Base-by-base conservation (phyloP, 2,113 vertebrate genomes). In the Ceyx margarethae region DNA sequence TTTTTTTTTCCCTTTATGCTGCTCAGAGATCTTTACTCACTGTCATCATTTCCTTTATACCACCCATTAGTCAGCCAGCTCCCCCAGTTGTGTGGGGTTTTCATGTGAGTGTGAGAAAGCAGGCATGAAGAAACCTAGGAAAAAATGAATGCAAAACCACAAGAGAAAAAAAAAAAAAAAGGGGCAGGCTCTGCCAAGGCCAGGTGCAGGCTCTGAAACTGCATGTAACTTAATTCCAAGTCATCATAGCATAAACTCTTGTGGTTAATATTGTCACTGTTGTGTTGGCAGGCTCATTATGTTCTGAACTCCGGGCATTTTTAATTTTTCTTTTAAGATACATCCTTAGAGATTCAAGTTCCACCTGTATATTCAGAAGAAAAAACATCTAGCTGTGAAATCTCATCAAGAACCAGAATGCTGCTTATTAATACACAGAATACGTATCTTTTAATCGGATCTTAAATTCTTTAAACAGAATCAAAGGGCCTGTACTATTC, bases 111-210 rank as follows among this genome's bases (percentile, higher is more conserved):
- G 45, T 80, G 78, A 93, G 84, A 91, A 83, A 80, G 68, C 54
- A 76, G 45, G 45, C 64, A 35, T 11, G 8, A 54, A 51, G 40
- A 77, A 87, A 84, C n/a, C 29, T 60, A 66, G 82, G 80, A 91
- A 95, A 95, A 86, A 78, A 69, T 81, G 88, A 94, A 80, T 61
- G n/a, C 50, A 86, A 95, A 93, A n/a, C 88, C 91, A 88, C 88
- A 80, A 50, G 23, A 50, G 65, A 50, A 50, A 37, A 43, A 68
- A 50, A 50, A 37, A 43, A 81, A n/a, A 72, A 68, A 51, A 72
- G 25, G 13, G 64, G 28, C 48, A 86, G 48, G 35, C 85, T 65
- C 28, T 0, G 3, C n/a, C 35, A 67, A 57, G 73, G 65, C 76
- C 88, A 93, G 86, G 85, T 94, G 85, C 69, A 91, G 61, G 25